Percentiles rank a stretch among this genome's conserved stretches.
Evolutionary conservation across 1,140 invertebrate genomes (phyloP).

Genomic region (Heliconius himera): DNA sequence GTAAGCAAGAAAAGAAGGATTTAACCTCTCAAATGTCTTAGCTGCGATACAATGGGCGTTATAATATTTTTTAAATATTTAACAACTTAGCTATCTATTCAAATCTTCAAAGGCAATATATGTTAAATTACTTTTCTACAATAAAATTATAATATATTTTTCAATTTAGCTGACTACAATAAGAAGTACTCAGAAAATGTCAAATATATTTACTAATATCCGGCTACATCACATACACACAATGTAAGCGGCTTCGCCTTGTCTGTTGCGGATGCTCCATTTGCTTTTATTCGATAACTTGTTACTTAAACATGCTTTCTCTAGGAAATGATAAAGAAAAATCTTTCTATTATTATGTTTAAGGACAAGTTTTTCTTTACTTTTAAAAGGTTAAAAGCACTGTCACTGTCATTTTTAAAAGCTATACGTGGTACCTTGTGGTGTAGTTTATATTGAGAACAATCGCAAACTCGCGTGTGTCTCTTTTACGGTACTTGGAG

Average conservation of each 20-base stretch:
- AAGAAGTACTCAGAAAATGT: background rate
- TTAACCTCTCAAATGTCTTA: background rate
- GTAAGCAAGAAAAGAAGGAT: background rate
- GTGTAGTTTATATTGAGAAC: background rate
- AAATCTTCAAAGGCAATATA: too few relatives aligned
- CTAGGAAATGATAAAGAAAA: background rate
- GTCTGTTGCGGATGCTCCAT: background rate
- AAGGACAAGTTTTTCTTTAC: background rate
- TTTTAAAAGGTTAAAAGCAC: background rate
- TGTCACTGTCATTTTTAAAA: background rate
- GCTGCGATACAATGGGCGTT: background rate
- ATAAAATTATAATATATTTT: background rate
- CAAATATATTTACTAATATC: background rate
- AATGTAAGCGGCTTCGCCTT: constrained; percentile 2
- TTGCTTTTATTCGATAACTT: background rate
- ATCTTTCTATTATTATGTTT: background rate
- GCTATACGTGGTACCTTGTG: background rate
- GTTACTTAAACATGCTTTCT: background rate
- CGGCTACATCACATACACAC: background rate
- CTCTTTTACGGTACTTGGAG: constrained; percentile 61
- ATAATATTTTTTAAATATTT: background rate
- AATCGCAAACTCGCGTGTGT: constrained; percentile 64
- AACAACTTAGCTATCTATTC: too few relatives aligned
- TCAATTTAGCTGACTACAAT: background rate
- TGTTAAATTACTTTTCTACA: too few relatives aligned